Conservation (phyloP, 2,888 invertebrate species). For the Chymomyza procnemis region DNA sequence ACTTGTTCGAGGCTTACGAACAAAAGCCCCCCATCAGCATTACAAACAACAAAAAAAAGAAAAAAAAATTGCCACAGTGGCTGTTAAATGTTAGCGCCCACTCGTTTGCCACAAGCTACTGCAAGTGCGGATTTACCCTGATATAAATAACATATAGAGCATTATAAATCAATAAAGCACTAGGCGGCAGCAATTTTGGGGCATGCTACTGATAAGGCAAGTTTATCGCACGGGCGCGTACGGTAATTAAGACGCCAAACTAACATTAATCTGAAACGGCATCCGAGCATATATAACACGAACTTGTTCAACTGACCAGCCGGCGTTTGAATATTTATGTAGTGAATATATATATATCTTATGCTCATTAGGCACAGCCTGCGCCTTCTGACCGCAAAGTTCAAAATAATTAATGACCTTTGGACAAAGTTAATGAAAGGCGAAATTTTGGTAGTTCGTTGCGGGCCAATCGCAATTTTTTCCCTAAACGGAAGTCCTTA, state of each 20-base stretch:
- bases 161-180: slow-evolving; percentile 58
- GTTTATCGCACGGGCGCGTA: slow-evolving; percentile 66
- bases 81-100: slow-evolving; percentile 52
- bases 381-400: slow-evolving; percentile 53
- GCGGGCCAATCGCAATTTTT: neutral
- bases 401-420: slow-evolving; percentile 77
- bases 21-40: slow-evolving; percentile 50
- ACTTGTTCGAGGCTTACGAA: slow-evolving; percentile 29
- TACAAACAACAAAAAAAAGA: slow-evolving; percentile 21
- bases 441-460: slow-evolving; percentile 55
- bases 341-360: slow-evolving; percentile 47
- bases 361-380: slow-evolving; percentile 70
- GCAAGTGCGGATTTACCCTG: slow-evolving; percentile 10
- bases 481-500: neutral
- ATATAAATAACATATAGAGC: slow-evolving; percentile 66
- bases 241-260: slow-evolving; percentile 61
- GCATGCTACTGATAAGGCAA: slow-evolving; percentile 45
- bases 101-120: slow-evolving; percentile 39
- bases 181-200: neutral
- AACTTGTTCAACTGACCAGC: neutral
- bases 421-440: slow-evolving; percentile 74
- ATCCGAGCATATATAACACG: neutral
- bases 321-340: slow-evolving; percentile 3
- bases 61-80: slow-evolving; percentile 33
- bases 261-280: slow-evolving; percentile 36